These are phyloP conservation scores for Zaprionus nigranus DNA, from an alignment of 1,140 invertebrate species.

Conservation along the genomic window DNA sequence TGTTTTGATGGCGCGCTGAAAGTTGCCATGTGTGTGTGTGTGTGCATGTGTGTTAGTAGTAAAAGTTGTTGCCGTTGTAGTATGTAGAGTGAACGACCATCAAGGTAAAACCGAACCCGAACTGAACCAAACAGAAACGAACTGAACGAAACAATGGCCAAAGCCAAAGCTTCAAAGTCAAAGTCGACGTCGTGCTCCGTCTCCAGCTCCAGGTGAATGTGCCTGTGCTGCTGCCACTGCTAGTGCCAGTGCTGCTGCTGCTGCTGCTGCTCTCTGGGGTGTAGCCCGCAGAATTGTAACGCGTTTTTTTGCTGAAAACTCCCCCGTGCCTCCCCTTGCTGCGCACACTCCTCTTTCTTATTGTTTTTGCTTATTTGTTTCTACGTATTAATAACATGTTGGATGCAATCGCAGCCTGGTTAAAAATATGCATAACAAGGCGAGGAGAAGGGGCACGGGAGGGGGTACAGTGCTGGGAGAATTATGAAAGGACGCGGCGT, in stretches of 20 bases:
- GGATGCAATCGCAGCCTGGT: constrained; percentile 70
- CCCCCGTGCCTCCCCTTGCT: background rate
- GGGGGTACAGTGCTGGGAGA: constrained; percentile 16
- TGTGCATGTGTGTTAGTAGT: constrained; percentile 72
- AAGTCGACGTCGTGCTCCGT: constrained; percentile 58
- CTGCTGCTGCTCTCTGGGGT: constrained; percentile 49
- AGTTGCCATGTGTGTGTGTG: constrained; percentile 48
- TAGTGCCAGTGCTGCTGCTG: background rate
- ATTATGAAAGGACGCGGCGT: constrained; percentile 74
- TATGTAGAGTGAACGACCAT: constrained; percentile 77
- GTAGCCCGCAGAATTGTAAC: constrained; percentile 81
- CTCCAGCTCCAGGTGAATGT: constrained; percentile 73
- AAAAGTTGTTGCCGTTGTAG: constrained; percentile 76
- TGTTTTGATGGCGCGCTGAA: constrained; percentile 82
- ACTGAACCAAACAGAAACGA: constrained; percentile 33
- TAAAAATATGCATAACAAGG: constrained; percentile 74
- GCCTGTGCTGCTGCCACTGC: constrained; percentile 38
- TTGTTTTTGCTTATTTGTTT: constrained; percentile 83
- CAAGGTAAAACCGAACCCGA: constrained; percentile 73
- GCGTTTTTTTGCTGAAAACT: constrained; percentile 56
- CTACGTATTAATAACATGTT: constrained; percentile 83
- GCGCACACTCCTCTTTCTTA: constrained; percentile 61
- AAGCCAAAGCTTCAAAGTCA: constrained; percentile 53
- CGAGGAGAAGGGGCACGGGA: background rate
- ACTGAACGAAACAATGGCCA: constrained; percentile 72